Evolutionary conservation across 2,888 invertebrate genomes (phyloP).

Genomic region (Dysmachus trigonus): DNA sequence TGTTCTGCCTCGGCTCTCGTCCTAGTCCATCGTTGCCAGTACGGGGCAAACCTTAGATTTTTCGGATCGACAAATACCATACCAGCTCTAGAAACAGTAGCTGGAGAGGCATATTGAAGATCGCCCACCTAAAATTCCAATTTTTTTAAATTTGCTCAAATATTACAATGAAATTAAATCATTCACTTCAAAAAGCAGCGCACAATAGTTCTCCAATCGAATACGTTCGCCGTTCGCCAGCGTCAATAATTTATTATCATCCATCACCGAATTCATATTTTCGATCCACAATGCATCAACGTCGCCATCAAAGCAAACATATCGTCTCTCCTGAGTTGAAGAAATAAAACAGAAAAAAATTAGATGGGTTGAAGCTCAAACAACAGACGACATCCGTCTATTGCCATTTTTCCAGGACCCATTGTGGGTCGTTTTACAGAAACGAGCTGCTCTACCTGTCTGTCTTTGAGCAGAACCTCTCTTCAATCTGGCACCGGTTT

Average conservation of each 20-base stretch:
- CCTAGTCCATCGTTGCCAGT: slow-evolving; percentile 84
- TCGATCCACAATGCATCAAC: slow-evolving; percentile 96
- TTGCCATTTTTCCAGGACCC: not conserved
- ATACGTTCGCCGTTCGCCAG: slow-evolving; percentile 91
- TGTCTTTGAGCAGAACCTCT: too few relatives aligned
- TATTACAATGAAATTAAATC: slow-evolving; percentile 35
- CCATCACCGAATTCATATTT: slow-evolving; percentile 98
- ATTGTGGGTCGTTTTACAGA: not conserved
- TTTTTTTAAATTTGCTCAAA: not conserved
- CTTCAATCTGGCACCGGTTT: not conserved
- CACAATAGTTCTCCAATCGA: slow-evolving; percentile 80
- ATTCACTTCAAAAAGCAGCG: slow-evolving; percentile 82
- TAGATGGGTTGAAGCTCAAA: not conserved
- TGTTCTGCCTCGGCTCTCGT: slow-evolving; percentile 67
- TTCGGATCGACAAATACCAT: slow-evolving; percentile 96
- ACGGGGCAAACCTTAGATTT: slow-evolving; percentile 86
- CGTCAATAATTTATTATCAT: slow-evolving; percentile 89
- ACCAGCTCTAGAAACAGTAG: slow-evolving; percentile 90
- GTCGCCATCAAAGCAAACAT: slow-evolving; percentile 92
- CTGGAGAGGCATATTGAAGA: slow-evolving; percentile 89
- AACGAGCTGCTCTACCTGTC: not conserved
- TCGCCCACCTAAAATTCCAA: slow-evolving; percentile 74
- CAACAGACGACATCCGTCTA: not conserved
- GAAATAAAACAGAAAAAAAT: slow-evolving; percentile 13
- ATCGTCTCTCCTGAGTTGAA: slow-evolving; percentile 73